These are phyloP conservation scores for Vireo griseus DNA, from an alignment of 2,797 vertebrate genomes.

Conservation along the genomic window DNA sequence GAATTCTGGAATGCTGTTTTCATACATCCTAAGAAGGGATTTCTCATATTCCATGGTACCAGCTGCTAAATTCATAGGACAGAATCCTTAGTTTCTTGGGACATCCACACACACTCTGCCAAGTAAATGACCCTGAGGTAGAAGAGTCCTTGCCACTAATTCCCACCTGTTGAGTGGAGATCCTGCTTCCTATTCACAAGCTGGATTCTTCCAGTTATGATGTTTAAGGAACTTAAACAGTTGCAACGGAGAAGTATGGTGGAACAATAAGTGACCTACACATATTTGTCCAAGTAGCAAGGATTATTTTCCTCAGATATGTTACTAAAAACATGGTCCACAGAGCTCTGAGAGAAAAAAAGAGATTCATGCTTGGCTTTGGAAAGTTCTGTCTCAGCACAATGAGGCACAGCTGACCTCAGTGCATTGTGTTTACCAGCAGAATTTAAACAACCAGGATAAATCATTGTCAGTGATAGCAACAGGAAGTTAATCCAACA, in stretches of 20 bases:
- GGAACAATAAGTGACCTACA: not conserved
- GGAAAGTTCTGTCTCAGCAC: not conserved
- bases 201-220: not conserved
- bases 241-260: not conserved
- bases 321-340: not conserved
- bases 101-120: not conserved
- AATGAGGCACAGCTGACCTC: not conserved
- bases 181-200: not conserved
- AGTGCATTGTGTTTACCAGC: not conserved
- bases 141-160: not conserved
- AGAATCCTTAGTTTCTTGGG: not conserved
- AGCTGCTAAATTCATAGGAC: not conserved
- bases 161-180: not conserved
- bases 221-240: not conserved
- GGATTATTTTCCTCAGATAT: not conserved
- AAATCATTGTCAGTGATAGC: conserved; percentile 49
- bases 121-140: not conserved
- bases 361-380: not conserved
- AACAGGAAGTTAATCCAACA: conserved; percentile 31
- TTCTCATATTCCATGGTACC: not conserved
- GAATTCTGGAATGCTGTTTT: not conserved
- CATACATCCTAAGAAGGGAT: not conserved
- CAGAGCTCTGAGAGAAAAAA: not conserved
- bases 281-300: not conserved
- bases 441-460: conserved; percentile 52